Evolutionary conservation across 2,888 invertebrate species (phyloP).

Genomic region (Acronicta leporina): DNA sequence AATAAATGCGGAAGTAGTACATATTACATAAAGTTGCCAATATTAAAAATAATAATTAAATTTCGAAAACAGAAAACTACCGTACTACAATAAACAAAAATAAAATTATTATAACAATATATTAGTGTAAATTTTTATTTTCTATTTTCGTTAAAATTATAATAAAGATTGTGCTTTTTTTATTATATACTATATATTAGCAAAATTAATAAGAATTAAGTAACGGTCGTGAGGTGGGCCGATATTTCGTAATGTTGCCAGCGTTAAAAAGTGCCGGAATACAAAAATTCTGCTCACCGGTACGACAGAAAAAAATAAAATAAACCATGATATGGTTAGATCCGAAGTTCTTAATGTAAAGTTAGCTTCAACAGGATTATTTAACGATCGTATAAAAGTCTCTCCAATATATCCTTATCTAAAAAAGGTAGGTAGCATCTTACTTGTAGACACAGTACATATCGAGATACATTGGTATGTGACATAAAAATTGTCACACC

Average conservation of each 20-base stretch:
- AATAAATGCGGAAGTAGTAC: slow-evolving; percentile 85
- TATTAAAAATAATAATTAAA: slow-evolving; percentile 74
- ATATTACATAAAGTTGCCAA: slow-evolving; percentile 74
- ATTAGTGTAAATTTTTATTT: slow-evolving; percentile 79
- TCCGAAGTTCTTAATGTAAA: slow-evolving; percentile 86
- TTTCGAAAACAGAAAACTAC: slow-evolving; percentile 72
- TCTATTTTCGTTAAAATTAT: slow-evolving; percentile 78
- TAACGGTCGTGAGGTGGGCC: slow-evolving; percentile 61
- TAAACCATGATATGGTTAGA: slow-evolving; percentile 81
- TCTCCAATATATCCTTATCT: slow-evolving; percentile 88
- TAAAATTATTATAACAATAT: slow-evolving; percentile 88
- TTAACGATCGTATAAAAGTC: slow-evolving; percentile 89
- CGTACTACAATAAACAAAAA: slow-evolving; percentile 78
- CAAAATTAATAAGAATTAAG: slow-evolving; percentile 76
- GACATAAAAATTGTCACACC: slow-evolving; percentile 77
- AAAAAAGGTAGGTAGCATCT: slow-evolving; percentile 85
- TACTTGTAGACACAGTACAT: slow-evolving; percentile 80
- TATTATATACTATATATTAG: slow-evolving; percentile 86
- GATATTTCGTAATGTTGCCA: slow-evolving; percentile 73
- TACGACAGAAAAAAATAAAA: slow-evolving; percentile 62
- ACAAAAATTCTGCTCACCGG: slow-evolving; percentile 60
- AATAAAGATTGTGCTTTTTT: slow-evolving; percentile 83
- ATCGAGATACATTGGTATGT: slow-evolving; percentile 66
- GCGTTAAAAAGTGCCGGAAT: slow-evolving; percentile 59
- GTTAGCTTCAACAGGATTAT: slow-evolving; percentile 87